These are phyloP conservation scores for Chymomyza amoena DNA, from an alignment of 2,888 invertebrate species.

Conservation along the genomic window DNA sequence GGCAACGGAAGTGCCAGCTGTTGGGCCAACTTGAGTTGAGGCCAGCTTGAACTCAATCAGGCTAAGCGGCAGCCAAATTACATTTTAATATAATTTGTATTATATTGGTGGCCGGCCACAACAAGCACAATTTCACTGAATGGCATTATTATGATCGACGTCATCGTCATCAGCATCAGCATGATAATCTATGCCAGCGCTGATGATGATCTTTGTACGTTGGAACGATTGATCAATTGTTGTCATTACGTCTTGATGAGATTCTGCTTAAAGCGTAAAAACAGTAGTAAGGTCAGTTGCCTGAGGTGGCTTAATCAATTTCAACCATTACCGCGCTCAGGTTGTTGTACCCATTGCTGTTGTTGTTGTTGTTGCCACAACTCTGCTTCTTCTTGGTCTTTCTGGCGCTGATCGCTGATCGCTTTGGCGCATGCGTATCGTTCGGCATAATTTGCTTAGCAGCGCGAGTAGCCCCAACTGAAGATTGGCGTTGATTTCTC, in stretches of 20 bases:
- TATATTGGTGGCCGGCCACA: conserved; percentile 45
- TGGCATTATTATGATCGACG: background rate
- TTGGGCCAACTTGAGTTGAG: background rate
- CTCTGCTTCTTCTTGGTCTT: background rate
- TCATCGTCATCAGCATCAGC: conserved; percentile 11
- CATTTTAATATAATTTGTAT: conserved; percentile 62
- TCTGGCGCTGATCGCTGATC: conserved; percentile 52
- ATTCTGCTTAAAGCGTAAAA: conserved; percentile 78
- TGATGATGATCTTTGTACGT: conserved; percentile 39
- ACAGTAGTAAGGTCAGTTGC: conserved; percentile 77
- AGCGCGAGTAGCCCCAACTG: conserved; percentile 18
- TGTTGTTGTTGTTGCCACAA: conserved; percentile 44
- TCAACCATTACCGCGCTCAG: conserved; percentile 53
- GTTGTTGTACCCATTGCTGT: conserved; percentile 1
- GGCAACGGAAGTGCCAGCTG: background rate
- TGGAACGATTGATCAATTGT: conserved; percentile 64
- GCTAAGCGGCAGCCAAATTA: conserved; percentile 62
- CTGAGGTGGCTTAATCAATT: conserved; percentile 77
- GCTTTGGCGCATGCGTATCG: conserved; percentile 75
- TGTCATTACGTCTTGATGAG: conserved; percentile 76
- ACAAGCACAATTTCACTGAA: conserved; percentile 12
- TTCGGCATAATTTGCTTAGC: conserved; percentile 74
- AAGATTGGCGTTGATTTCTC: conserved; percentile 70
- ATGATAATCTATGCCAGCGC: background rate
- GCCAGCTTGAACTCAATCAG: background rate